phyloP scores from a whole-genome alignment of 1,140 invertebrate genomes.

The Euschistus heros region DNA sequence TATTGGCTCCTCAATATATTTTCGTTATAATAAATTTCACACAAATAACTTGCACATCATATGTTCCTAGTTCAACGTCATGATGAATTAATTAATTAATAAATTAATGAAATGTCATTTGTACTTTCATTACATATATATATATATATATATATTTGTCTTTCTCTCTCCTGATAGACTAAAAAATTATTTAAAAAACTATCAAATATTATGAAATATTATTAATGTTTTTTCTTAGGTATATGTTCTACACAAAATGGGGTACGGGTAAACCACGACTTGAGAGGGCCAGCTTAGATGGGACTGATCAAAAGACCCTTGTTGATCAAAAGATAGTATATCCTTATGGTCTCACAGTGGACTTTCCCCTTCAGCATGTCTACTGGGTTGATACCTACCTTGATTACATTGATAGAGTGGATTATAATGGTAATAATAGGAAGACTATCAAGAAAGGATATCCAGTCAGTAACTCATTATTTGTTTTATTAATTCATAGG shows the following conservation, averaged over 20 bases:
- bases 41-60: too few relatives aligned
- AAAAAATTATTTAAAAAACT: too few relatives aligned
- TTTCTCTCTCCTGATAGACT: too few relatives aligned
- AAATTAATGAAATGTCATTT: too few relatives aligned
- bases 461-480: constrained; percentile 35
- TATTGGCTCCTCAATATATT: too few relatives aligned
- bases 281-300: constrained; percentile 50
- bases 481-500: neutral
- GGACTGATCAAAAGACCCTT: constrained; percentile 42
- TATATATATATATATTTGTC: too few relatives aligned
- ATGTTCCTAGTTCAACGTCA: too few relatives aligned
- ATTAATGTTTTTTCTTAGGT: constrained; percentile 35
- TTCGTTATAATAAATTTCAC: too few relatives aligned
- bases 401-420: constrained; percentile 57
- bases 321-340: constrained; percentile 57
- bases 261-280: constrained; percentile 49
- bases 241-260: constrained; percentile 69
- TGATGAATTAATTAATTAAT: too few relatives aligned
- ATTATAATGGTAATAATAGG: constrained; percentile 56
- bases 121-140: too few relatives aligned
- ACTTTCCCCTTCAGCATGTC: constrained; percentile 57
- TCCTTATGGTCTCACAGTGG: constrained; percentile 56
- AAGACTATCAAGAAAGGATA: constrained; percentile 50
- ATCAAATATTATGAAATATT: neutral
- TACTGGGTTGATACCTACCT: constrained; percentile 73